phyloP scores from a whole-genome alignment of 1,140 invertebrate species.

The Drosophila bipectinata region DNA sequence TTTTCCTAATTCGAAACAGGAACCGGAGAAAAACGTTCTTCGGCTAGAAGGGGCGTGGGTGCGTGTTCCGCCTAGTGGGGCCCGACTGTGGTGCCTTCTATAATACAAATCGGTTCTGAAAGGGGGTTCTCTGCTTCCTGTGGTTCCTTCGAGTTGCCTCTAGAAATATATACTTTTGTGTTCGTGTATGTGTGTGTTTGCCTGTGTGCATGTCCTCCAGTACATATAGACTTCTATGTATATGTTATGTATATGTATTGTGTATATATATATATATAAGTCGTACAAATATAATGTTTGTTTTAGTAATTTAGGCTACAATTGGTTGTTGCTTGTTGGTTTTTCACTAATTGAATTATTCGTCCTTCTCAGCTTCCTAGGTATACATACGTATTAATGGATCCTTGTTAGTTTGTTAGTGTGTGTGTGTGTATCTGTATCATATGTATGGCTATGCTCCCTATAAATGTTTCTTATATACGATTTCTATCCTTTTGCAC shows the following conservation, averaged over 20 bases:
- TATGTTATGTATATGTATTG: conserved; percentile 27
- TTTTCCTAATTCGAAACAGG: conserved; percentile 1
- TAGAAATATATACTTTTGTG: conserved; percentile 57
- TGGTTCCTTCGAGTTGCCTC: conserved; percentile 33
- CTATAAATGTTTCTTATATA: conserved; percentile 56
- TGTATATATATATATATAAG: conserved; percentile 35
- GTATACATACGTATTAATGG: conserved; percentile 56
- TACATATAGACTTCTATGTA: conserved; percentile 1
- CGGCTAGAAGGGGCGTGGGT: conserved; percentile 40
- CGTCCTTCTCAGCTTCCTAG: conserved; percentile 39
- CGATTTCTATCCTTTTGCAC: conserved; percentile 40
- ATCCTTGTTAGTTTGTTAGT: conserved; percentile 34
- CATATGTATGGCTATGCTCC: conserved; percentile 67
- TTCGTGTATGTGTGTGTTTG: conserved; percentile 1
- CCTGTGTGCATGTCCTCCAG: not conserved
- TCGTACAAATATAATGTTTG: conserved; percentile 67
- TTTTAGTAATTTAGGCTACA: conserved; percentile 56
- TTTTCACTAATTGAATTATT: conserved; percentile 65
- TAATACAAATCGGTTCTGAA: conserved; percentile 51
- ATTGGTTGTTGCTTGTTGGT: conserved; percentile 50
- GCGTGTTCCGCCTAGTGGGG: conserved; percentile 24
- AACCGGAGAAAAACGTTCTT: conserved; percentile 14
- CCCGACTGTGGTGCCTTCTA: conserved; percentile 31
- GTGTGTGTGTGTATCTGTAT: conserved; percentile 33
- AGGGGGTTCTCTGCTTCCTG: conserved; percentile 21